These are phyloP conservation scores for Lytechinus pictus DNA, from an alignment of 35 echinoderm and acorn worm species.

Conservation along the genomic window DNA sequence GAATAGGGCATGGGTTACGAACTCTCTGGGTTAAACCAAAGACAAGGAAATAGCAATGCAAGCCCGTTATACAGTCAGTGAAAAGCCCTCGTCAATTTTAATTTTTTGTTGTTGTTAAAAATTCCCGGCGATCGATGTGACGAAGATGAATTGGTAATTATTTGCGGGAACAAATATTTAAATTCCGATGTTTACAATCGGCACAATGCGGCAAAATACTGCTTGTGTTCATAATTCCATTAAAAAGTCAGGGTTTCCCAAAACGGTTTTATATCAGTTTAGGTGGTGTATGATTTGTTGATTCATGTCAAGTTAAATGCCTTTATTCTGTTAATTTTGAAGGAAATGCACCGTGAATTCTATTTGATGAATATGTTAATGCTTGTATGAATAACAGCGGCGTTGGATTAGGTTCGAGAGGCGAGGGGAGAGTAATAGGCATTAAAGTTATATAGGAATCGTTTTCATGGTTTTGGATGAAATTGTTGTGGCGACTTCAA, in stretches of 20 bases:
- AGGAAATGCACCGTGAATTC: constrained; percentile 1
- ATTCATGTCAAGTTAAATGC: background rate
- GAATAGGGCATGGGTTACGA: background rate
- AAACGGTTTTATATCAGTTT: background rate
- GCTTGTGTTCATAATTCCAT: background rate
- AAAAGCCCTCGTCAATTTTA: background rate
- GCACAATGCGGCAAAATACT: constrained; percentile 3
- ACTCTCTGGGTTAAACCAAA: background rate
- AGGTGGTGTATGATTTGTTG: background rate
- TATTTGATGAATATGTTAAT: background rate
- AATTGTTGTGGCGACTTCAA: background rate
- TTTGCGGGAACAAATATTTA: background rate
- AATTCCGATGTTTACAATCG: constrained; percentile 4
- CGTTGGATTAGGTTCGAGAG: background rate
- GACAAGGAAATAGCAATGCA: background rate
- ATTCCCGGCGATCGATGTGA: background rate
- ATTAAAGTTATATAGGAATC: background rate
- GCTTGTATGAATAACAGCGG: background rate
- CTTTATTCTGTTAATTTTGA: background rate
- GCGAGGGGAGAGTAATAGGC: background rate
- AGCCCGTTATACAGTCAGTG: background rate
- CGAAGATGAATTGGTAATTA: background rate
- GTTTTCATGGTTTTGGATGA: background rate
- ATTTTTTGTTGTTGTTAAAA: background rate
- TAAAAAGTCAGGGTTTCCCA: background rate